Base-by-base conservation (phyloP, 2,113 vertebrate genomes). In the Macquaria ambigua region DNA sequence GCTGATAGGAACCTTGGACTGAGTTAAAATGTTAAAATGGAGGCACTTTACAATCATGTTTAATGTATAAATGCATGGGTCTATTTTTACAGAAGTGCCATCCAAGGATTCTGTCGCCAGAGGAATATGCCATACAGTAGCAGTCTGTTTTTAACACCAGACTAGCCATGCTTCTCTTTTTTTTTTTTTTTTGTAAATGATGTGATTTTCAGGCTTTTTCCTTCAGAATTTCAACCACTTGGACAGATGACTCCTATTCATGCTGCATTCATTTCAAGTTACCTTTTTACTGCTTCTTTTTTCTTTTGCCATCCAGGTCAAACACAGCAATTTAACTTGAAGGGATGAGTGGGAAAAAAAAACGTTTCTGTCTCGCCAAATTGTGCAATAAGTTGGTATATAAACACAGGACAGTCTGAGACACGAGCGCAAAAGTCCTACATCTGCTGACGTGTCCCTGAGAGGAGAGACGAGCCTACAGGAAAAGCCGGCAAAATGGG, bases 161-260 rank as follows among this genome's bases (percentile, higher is more conserved):
- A 37, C 55, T 20, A 39, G 73, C 70, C 23, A 53, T 39, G 50
- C 39, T 23, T 23, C n/a, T 73, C 48, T 43, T 81, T 72, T 28
- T 52, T 28, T 73, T 56, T 43, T 81, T 72, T 28, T 52, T 72
- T 28, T 52, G 39, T 58, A 76, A 68, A 76, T 81, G 41, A 59
- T 87, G 52, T 5, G 37, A 77, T 71, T 77, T 86, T 82, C 75
- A 84, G 55, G 31, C 46, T 69, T 89, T 86, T 79, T 69, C 71
- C 79, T 79, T 56, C 72, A 46, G 71, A 79, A 59, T 61, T 74
- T 68, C 55, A 85, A 82, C 76, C 56, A 78, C 73, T 68, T 55
- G 52, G 41, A 83, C 62, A 70, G 69, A 86, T 14, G 61, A 55
- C 52, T 73, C 25, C 28, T 64, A 52, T 71, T 82, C 59, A 50